These are phyloP conservation scores for Sarcophaga bullata DNA, from an alignment of 1,140 invertebrate species.

Conservation along the genomic window DNA sequence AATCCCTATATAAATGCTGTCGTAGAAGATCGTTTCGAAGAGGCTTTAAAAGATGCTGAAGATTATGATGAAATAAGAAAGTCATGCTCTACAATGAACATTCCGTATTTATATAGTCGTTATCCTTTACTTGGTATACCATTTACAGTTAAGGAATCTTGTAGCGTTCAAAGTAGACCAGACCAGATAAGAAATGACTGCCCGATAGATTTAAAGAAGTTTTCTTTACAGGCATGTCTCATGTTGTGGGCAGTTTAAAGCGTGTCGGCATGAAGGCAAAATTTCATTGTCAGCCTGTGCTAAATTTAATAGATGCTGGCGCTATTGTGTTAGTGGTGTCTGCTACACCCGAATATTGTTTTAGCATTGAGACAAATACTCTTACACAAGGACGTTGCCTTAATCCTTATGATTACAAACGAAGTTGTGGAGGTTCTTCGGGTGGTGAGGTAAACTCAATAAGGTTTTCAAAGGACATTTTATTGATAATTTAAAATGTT, in stretches of 20 bases:
- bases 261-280: constrained; percentile 69
- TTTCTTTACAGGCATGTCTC: constrained; percentile 69
- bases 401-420: constrained; percentile 80
- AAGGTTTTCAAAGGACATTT: constrained; percentile 33
- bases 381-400: constrained; percentile 76
- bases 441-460: constrained; percentile 84
- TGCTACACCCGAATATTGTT: constrained; percentile 83
- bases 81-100: not conserved
- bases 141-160: constrained; percentile 80
- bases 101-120: constrained; percentile 58
- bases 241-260: constrained; percentile 73
- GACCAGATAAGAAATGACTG: not conserved
- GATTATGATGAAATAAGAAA: constrained; percentile 67
- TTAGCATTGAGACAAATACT: constrained; percentile 79
- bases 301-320: constrained; percentile 72
- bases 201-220: constrained; percentile 7
- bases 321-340: constrained; percentile 82
- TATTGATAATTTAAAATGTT: not conserved
- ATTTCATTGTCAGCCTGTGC: constrained; percentile 73
- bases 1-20: constrained; percentile 79
- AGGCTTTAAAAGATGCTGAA: constrained; percentile 75
- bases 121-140: constrained; percentile 79
- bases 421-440: constrained; percentile 78
- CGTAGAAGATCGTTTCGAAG: constrained; percentile 75
- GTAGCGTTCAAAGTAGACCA: constrained; percentile 70